Evolutionary conservation across 2,888 invertebrate genomes (phyloP).

Genomic region (Thymelicus lineola): DNA sequence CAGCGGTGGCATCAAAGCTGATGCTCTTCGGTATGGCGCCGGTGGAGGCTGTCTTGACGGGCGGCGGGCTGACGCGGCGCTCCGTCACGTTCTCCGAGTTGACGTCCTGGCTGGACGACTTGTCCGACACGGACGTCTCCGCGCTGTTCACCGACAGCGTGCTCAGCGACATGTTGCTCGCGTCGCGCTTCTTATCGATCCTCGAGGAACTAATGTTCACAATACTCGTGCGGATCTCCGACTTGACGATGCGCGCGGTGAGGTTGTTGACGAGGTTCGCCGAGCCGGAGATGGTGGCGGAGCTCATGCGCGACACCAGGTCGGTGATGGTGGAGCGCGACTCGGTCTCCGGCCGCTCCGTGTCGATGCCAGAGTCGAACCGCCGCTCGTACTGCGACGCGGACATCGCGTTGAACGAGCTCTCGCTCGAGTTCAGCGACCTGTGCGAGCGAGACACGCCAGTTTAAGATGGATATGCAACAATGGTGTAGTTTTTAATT

Average conservation of each 20-base stretch:
- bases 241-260: constrained; percentile 68
- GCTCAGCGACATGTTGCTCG: constrained; percentile 71
- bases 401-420: constrained; percentile 74
- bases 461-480: neutral
- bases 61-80: constrained; percentile 72
- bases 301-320: constrained; percentile 74
- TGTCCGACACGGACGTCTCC: constrained; percentile 75
- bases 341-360: constrained; percentile 63
- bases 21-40: constrained; percentile 97
- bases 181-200: constrained; percentile 68
- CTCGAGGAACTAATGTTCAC: constrained; percentile 77
- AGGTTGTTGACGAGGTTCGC: constrained; percentile 67
- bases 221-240: constrained; percentile 74
- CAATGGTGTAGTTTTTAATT: no score
- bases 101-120: constrained; percentile 80
- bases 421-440: constrained; percentile 76
- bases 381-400: constrained; percentile 70
- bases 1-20: constrained; percentile 95
- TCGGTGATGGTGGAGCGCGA: constrained; percentile 70
- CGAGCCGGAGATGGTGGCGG: constrained; percentile 72
- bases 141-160: constrained; percentile 77
- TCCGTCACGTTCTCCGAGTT: constrained; percentile 79
- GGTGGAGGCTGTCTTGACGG: constrained; percentile 83
- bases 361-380: constrained; percentile 61
- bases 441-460: constrained; percentile 32